Base-by-base conservation (phyloP, 2,797 vertebrate genomes). In the Vireo griseus region DNA sequence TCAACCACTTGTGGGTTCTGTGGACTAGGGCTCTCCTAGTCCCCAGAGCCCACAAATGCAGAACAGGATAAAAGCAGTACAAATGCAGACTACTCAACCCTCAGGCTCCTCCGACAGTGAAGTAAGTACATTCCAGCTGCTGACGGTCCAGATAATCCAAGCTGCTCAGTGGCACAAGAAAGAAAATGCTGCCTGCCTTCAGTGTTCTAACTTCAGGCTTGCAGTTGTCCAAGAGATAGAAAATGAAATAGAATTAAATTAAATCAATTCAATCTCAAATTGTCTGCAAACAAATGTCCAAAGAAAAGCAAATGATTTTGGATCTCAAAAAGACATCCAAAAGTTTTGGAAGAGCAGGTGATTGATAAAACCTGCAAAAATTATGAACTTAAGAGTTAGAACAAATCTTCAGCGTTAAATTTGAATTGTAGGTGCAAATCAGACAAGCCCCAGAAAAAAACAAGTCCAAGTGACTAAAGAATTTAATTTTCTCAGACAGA, bases 101-200 rank as follows among this genome's bases (percentile, higher is more conserved):
- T 66, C 0, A 0, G 52, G 84, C 52, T 77, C 45, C 48, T 57
- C 68, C 2, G 3, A 37, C 33, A 65, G 29, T 11, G 20, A 67
- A 76, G 42, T 54, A 16, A 71, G 22, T 55, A 89, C 35, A 40
- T 77, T 86, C 54, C 82, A 95, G 63, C 51, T 90, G 86, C 79
- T 91, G 62, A 62, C 26, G 58, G 67, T 77, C 58, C 47, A 78
- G 52, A 69, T 47, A 40, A 65, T 66, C 37, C 1, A 4, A 90
- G 52, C 37, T 92, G 42, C 59, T 84, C 45, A 71, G 71, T 14
- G 78, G n/a, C 37, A 92, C 2, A 3, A 88, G 62, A 54, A 69
- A 42, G 44, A 24, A 73, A 61, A 21, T 0, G 1, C 26, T 69
- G 40, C 9, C n/a, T 80, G 47, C 12, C 31, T 22, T 54, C 40